Evolutionary conservation across 2,113 vertebrate genomes (phyloP).

Genomic region (Barnardius zonarius): DNA sequence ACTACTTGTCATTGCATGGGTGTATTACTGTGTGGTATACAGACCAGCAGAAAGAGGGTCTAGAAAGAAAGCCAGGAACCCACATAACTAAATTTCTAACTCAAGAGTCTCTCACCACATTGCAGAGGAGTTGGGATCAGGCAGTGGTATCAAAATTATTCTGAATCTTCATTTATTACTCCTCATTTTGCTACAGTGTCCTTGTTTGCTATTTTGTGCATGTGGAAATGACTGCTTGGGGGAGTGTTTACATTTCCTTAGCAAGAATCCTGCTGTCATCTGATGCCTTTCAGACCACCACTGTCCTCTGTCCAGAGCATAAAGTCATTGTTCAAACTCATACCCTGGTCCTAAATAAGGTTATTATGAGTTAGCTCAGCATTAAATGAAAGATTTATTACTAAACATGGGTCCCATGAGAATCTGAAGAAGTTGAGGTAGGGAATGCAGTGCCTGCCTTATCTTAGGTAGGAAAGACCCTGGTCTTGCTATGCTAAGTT

Average conservation of each 20-base stretch:
- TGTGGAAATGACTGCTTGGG: not conserved
- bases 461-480: not conserved
- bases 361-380: not conserved
- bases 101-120: fast-evolving
- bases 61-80: not conserved
- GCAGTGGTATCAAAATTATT: not conserved
- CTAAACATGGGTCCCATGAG: not conserved
- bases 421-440: not conserved
- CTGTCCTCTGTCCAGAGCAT: not conserved
- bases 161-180: not conserved
- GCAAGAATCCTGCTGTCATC: not conserved
- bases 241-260: not conserved
- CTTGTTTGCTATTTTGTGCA: not conserved
- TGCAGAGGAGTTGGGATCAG: not conserved
- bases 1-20: not conserved
- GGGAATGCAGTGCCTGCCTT: not conserved
- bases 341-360: not conserved
- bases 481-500: not conserved
- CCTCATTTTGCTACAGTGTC: not conserved
- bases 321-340: not conserved
- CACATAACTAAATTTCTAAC: not conserved
- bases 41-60: not conserved
- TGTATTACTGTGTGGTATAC: not conserved
- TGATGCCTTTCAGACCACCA: not conserved
- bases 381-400: not conserved